Conservation (phyloP, 2,888 invertebrate genomes). For the Troides oblongomaculatus region DNA sequence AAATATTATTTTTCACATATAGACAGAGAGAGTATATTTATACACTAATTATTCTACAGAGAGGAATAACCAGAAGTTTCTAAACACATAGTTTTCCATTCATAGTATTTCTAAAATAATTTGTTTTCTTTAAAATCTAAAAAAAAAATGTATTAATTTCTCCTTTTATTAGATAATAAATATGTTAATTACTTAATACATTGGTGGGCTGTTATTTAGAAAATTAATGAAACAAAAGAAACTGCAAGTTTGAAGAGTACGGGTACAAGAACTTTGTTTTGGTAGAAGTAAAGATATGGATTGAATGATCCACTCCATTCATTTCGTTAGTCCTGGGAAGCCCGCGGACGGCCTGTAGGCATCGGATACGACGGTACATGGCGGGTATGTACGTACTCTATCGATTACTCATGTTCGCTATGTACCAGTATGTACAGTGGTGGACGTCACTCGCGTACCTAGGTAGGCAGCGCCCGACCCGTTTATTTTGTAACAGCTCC, state of each 20-base stretch:
- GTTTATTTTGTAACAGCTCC: conserved; percentile 46
- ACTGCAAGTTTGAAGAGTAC: too few species aligned
- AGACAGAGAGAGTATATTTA: too few species aligned
- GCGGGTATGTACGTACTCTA: conserved; percentile 49
- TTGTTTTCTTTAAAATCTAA: too few species aligned
- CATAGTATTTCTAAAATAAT: too few species aligned
- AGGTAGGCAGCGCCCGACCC: conserved; percentile 41
- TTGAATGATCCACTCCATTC: conserved; percentile 36
- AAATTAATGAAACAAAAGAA: too few species aligned
- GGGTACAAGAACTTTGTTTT: background rate
- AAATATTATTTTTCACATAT: background rate
- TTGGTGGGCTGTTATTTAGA: too few species aligned
- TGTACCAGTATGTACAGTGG: conserved; percentile 43
- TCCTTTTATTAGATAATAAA: too few species aligned
- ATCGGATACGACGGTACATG: conserved; percentile 36
- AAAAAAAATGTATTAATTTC: too few species aligned
- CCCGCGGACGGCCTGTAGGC: conserved; percentile 29
- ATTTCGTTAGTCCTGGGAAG: conserved; percentile 39
- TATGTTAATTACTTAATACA: too few species aligned
- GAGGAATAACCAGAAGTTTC: too few species aligned
- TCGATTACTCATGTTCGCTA: conserved; percentile 51
- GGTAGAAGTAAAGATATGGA: background rate
- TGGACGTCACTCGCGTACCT: conserved; percentile 44
- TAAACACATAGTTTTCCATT: too few species aligned
- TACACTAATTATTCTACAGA: too few species aligned